These are phyloP conservation scores for Lagopus muta DNA, from an alignment of 2,113 vertebrate genomes.

Conservation along the genomic window DNA sequence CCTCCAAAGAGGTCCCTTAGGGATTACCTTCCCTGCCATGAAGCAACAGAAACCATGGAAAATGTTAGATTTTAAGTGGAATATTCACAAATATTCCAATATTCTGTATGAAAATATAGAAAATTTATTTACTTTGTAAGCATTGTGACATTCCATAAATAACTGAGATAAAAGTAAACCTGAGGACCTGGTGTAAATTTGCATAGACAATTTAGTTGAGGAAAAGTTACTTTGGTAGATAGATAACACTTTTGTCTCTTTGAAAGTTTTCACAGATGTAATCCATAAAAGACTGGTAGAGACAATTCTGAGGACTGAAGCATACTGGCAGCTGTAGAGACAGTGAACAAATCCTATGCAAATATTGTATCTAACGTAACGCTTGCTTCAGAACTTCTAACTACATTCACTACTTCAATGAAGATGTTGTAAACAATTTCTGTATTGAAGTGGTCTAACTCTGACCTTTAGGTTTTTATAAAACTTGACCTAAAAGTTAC, in stretches of 20 bases:
- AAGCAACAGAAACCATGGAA: conserved; percentile 17
- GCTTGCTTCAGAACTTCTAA: background rate
- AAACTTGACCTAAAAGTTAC: background rate
- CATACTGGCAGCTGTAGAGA: background rate
- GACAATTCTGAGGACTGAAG: background rate
- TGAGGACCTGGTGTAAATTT: background rate
- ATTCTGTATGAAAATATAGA: background rate
- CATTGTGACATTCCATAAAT: background rate
- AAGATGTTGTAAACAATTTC: background rate
- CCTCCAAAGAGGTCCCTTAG: background rate
- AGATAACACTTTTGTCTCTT: background rate
- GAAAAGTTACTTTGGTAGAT: background rate
- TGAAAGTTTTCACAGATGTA: background rate
- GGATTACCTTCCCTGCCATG: background rate
- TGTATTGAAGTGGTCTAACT: background rate
- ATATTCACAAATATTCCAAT: background rate
- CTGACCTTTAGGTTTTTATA: background rate
- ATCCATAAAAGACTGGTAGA: background rate
- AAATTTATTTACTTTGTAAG: background rate
- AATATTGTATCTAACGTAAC: background rate
- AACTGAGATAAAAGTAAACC: background rate
- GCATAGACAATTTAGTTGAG: background rate
- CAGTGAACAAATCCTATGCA: background rate
- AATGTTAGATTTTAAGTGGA: background rate
- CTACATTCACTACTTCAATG: background rate